phyloP scores from a whole-genome alignment of 1,140 invertebrate genomes.

The Mya arenaria region DNA sequence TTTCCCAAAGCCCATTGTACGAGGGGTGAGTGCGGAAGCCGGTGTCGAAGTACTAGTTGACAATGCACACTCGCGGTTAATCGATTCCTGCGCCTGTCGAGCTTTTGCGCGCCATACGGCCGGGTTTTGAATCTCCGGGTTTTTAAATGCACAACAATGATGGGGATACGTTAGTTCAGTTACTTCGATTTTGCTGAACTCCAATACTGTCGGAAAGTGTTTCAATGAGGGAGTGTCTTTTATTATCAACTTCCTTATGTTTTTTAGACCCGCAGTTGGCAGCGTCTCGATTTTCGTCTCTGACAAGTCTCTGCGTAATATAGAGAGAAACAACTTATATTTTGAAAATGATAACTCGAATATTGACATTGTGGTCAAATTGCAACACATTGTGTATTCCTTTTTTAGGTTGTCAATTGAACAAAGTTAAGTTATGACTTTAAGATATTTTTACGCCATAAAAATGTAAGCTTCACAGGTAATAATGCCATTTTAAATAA shows the following conservation, averaged over 20 bases:
- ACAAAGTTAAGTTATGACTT: no score
- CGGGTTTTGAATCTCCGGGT: constrained; percentile 89
- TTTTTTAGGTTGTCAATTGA: no score
- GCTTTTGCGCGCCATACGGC: constrained; percentile 80
- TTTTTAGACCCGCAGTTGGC: constrained; percentile 88
- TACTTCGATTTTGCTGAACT: constrained; percentile 84
- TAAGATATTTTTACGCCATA: no score
- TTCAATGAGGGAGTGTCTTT: constrained; percentile 88
- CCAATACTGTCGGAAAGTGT: constrained; percentile 91
- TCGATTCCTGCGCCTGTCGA: constrained; percentile 63
- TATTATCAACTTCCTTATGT: constrained; percentile 87
- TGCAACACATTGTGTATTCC: no score
- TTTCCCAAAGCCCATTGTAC: background rate
- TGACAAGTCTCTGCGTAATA: constrained; percentile 88
- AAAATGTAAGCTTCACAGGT: no score
- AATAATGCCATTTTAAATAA: no score
- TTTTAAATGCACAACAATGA: constrained; percentile 94
- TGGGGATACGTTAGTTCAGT: constrained; percentile 91
- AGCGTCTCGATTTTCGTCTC: constrained; percentile 88
- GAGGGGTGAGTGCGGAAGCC: background rate
- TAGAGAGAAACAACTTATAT: constrained; percentile 86
- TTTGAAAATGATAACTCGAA: constrained; percentile 85
- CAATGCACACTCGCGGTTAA: constrained; percentile 62
- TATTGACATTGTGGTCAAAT: no score
- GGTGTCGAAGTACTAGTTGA: constrained; percentile 16